Base-by-base conservation (phyloP, 2,797 vertebrate species). In the Clarias platycephalus region DNA sequence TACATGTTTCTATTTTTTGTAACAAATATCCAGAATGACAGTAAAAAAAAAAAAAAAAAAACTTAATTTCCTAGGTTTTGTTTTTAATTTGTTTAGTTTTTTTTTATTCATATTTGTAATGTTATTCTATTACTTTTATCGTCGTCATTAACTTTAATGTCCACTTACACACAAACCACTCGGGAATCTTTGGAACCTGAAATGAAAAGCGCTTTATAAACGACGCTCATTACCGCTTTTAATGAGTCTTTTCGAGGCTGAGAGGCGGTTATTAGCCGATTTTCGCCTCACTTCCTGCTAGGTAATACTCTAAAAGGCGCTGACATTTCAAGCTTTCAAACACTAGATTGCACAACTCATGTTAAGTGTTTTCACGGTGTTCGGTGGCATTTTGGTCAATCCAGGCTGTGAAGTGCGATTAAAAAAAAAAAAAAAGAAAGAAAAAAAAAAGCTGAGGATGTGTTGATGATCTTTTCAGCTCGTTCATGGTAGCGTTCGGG, bases 321-420 rank as follows among this genome's bases (percentile, higher is more conserved):
- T 75, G 84, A 66, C 62, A 49, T 85, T 85, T 67, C 44, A 55
- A 16, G 57, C 58, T 5, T 66, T 66, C 62, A 58, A 20, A 75
- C 40, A 22, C 67, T 64, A 26, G 67, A 63, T 8, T 20, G 37
- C 13, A 37, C 20, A 62, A 34, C 68, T 34, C 15, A 1, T n/a
- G 68, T 71, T 49, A 71, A 71, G 68, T 71, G 37, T 49, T 49
- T 49, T 71, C 22, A 15, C 1, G 74, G 49, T 40, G 82, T 58
- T 84, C 31, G 9, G 64, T 64, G 83, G 83, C 63, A 28, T 26
- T 49, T 40, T 58, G 26, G 66, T 9, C 62, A 57, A 26, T 13
- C 5, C 34, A 9, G 55, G 26, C 68, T 57, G 5, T 15, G n/a
- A 79, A 24, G 18, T 8, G 66, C 64, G 34, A 4, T 28, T n/a